A percentile compares a stretch with the other conserved stretches of the same genome.
Evolutionary conservation across 2,888 invertebrate genomes (phyloP).

Genomic region (Yponomeuta sedellus): DNA sequence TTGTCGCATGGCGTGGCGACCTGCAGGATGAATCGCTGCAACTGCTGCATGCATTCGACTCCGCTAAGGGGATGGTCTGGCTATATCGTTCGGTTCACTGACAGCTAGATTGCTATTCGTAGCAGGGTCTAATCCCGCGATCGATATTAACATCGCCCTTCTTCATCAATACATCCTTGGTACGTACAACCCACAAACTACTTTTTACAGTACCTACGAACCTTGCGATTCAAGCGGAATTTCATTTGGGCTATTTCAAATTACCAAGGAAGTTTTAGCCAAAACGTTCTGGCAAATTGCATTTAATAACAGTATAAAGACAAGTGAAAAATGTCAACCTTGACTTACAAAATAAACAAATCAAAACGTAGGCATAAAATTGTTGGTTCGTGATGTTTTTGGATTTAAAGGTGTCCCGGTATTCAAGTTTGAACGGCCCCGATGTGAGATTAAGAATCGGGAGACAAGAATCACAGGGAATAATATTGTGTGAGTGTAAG

Average conservation of each 20-base stretch:
- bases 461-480: constrained; percentile 22
- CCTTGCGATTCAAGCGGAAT: too few species aligned
- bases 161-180: too few species aligned
- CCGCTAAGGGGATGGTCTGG: not conserved
- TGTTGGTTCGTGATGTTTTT: not conserved
- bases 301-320: not conserved
- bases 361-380: not conserved
- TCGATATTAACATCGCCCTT: not conserved
- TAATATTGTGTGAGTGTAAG: constrained; percentile 48
- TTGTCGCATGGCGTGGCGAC: not conserved
- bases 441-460: not conserved
- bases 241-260: too few species aligned
- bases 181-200: too few species aligned
- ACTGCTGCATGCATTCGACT: not conserved
- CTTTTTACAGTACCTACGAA: too few species aligned
- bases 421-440: not conserved
- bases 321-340: not conserved
- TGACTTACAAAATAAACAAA: not conserved
- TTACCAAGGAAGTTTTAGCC: too few species aligned
- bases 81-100: not conserved
- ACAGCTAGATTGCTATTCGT: not conserved
- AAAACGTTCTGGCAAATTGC: too few species aligned
- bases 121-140: not conserved
- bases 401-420: not conserved
- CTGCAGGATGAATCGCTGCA: constrained; percentile 8